phyloP scores from a whole-genome alignment of 92 coral and sea anemone species.

The Palythoa caribaeorum region DNA sequence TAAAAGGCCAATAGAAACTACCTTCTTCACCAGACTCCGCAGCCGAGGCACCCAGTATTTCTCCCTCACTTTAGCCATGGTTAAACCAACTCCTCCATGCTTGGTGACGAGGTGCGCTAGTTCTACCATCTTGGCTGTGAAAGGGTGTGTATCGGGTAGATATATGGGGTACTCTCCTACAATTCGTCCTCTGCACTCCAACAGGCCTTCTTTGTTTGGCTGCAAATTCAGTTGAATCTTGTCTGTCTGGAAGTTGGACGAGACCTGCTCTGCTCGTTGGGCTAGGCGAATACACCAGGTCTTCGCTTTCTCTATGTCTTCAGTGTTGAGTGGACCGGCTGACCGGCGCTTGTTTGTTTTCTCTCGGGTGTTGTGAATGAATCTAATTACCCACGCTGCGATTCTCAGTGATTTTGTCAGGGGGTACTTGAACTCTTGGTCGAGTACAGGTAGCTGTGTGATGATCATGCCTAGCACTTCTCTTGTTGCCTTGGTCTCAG shows the following conservation, averaged over 20 bases:
- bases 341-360: neutral
- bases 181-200: constrained; percentile 42
- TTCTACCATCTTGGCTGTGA: constrained; percentile 33
- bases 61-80: neutral
- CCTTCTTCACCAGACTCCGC: constrained; percentile 20
- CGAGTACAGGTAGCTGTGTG: neutral
- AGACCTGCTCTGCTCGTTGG: constrained; percentile 8
- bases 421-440: constrained; percentile 11
- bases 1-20: neutral
- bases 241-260: constrained; percentile 13
- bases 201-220: constrained; percentile 31
- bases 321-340: constrained; percentile 21
- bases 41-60: constrained; percentile 44
- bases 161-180: constrained; percentile 29
- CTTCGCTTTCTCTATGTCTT: constrained; percentile 13
- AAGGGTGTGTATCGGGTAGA: constrained; percentile 19
- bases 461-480: constrained; percentile 2
- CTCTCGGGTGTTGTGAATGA: constrained; percentile 1
- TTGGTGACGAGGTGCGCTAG: constrained; percentile 26
- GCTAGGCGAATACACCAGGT: constrained; percentile 7
- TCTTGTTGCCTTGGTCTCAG: constrained; percentile 12
- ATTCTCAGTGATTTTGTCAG: constrained; percentile 18
- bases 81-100: constrained; percentile 32
- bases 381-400: constrained; percentile 22
- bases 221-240: constrained; percentile 9